Evolutionary conservation across 2,797 vertebrate species (phyloP), one percentile per base, ranked within the genome.

Genomic region (Adelosebastes latens): DNA sequence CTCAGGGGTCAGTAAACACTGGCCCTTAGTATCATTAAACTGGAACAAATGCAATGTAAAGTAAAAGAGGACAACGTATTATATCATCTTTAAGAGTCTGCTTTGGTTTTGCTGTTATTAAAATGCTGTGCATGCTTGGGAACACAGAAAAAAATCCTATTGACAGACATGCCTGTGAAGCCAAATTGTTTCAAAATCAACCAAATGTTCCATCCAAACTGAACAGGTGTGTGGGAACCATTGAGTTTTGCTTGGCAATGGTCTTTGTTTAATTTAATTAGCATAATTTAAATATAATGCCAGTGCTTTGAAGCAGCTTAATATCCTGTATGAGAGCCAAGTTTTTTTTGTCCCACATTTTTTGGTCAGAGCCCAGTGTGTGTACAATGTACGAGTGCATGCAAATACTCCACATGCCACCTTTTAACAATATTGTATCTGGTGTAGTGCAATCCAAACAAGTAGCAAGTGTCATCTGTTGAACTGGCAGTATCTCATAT

Each of bases 141-240:
- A 84, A 75, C 31, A 77, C 29, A 66, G 70, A 74, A 79, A 39
- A 73, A 82, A 60, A 75, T 68, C 42, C 18, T 52, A 60, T 10
- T 62, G 72, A 84, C 81, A 88, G 72, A 84, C 49, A 34, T 2
- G 32, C 42, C 29, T 75, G 18, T 32, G 63, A 81, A 80, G 83
- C 83, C 80, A 85, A 83, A 83, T 75, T 60, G 68, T 79, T 64
- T 85, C 63, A 74, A 75, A 92, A 82, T 78, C 5, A 80, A 81
- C 80, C 68, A 79, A 89, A 86, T 39, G 60, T 58, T 80, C 79
- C 62, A 65, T 90, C 89, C 81, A 86, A 88, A 84, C 70, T 34
- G 81, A 92, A 83, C 91, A 92, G 90, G 90, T 90, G 89, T 88
- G 83, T 64, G 80, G 72, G 86, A 87, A 79, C 77, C 75, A 79